Percentiles rank a stretch among this genome's conserved stretches.
phyloP scores from a whole-genome alignment of 1,140 invertebrate genomes.

The Elysia chlorotica region DNA sequence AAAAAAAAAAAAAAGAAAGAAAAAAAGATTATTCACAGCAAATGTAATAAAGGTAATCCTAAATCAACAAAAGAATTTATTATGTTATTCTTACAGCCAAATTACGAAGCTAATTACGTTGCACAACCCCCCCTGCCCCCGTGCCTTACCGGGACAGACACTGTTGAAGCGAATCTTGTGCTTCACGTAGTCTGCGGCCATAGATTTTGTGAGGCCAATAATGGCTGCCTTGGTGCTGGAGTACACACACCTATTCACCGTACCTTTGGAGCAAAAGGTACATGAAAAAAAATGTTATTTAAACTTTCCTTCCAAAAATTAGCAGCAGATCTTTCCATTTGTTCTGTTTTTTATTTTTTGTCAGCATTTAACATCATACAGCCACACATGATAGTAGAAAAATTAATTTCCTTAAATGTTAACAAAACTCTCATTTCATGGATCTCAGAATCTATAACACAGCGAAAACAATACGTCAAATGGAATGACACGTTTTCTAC shows the following conservation, averaged over 20 bases:
- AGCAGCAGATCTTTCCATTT: background rate
- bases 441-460: background rate
- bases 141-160: conserved; percentile 59
- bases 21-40: too few relatives aligned
- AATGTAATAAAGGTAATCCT: background rate
- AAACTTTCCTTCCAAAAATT: background rate
- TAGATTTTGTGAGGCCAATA: conserved; percentile 62
- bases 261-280: conserved; percentile 37
- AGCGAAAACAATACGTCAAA: too few relatives aligned
- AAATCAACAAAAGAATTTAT: background rate
- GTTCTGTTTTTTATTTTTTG: background rate
- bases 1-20: background rate
- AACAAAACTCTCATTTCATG: background rate
- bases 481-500: too few relatives aligned
- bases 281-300: background rate
- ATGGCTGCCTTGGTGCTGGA: conserved; percentile 62
- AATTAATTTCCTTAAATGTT: background rate
- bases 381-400: background rate
- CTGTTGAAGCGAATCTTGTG: conserved; percentile 59
- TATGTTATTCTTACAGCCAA: background rate
- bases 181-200: conserved; percentile 58
- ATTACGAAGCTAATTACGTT: background rate
- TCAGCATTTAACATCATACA: background rate
- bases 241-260: conserved; percentile 61
- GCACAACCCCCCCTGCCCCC: background rate